Percentiles rank a stretch among this genome's conserved stretches.
Conservation (phyloP, 2,113 vertebrate species). For the Terrapene triunguis region DNA sequence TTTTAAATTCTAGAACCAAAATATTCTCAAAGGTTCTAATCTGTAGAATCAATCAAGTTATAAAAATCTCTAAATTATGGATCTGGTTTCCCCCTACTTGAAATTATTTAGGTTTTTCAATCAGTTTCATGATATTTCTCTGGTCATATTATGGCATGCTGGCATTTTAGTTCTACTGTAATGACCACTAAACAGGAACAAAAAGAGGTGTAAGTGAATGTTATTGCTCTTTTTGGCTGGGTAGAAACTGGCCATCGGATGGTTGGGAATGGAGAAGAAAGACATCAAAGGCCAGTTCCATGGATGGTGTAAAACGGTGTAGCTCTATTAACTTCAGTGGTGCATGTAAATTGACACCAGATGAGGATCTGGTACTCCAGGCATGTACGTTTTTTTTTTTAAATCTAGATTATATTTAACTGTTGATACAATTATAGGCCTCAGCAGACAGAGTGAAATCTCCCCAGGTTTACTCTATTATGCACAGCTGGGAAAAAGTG, state of each 20-base stretch:
- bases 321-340: not conserved
- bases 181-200: not conserved
- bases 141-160: not conserved
- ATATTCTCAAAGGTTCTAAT: slow-evolving; percentile 17
- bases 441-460: not conserved
- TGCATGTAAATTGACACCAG: not conserved
- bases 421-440: not conserved
- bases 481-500: not conserved
- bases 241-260: not conserved
- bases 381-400: not conserved
- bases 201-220: not conserved
- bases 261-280: not conserved
- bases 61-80: slow-evolving; percentile 35
- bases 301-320: not conserved
- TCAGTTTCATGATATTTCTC: not conserved
- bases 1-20: slow-evolving; percentile 47
- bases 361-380: not conserved
- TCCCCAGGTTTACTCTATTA: not conserved
- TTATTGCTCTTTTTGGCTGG: not conserved
- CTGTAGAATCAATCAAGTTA: slow-evolving; percentile 32
- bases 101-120: not conserved
- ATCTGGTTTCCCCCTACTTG: not conserved
- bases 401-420: not conserved
- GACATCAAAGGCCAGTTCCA: not conserved
- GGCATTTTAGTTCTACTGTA: not conserved